Base-by-base conservation (phyloP, 2,797 vertebrate species). In the Borostomias antarcticus region DNA sequence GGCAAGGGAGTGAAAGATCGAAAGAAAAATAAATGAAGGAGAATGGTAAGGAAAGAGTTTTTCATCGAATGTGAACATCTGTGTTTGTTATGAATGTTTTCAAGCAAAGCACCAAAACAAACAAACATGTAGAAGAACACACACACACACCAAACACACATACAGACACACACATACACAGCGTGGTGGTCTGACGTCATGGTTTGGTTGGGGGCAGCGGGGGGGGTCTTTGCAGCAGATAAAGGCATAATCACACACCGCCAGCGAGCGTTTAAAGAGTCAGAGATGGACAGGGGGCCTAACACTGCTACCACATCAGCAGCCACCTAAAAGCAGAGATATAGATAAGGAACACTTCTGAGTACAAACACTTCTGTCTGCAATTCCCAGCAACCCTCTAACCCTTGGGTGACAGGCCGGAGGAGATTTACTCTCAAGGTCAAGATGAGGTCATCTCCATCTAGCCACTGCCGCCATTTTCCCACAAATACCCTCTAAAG, bases 401-500 rank as follows among this genome's bases (percentile, higher is more conserved):
- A 77, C 73, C 82, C 61, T 72, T 68, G 74, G 81, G 66, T 79
- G 81, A 84, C 79, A 77, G 74, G 58, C 77, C 68, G 19, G n/a
- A 75, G 74, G 57, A 72, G 85, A 88, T 88, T 86, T 85, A 84
- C 72, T 82, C 68, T 56, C 70, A 2, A 51, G 73, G 81, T 84
- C 35, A 54, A 58, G 59, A 66, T 8, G 4, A 70, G 76, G 82
- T 74, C 76, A n/a, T n/a, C n/a, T n/a, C n/a, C n/a, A n/a, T n/a
- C n/a, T n/a, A n/a, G n/a, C n/a, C n/a, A n/a, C n/a, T n/a, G n/a
- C 73, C 4, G 10, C 26, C 29, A 53, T 48, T 25, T 48, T 58
- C 21, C 13, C 23, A 8, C 30, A 15, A 35, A 48, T 33, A 21
- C 40, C 40, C 53, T 32, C 37, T 7, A 47, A 63, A 71, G 62